A percentile compares a stretch with the other conserved stretches of the same genome.
Conservation (phyloP, 2,113 vertebrate species). For the Vanacampus margaritifer region DNA sequence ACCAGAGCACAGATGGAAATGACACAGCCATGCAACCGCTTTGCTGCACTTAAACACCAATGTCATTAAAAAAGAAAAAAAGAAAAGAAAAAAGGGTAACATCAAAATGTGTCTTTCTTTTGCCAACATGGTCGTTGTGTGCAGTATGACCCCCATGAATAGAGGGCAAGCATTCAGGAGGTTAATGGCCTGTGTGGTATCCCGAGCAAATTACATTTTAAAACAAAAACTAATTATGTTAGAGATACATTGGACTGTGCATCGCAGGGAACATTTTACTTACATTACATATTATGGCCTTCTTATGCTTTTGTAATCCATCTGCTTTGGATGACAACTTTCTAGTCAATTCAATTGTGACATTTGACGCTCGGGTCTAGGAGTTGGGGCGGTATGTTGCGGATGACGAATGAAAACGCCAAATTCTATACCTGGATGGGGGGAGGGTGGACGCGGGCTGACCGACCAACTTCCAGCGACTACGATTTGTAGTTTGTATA, state of each 20-base stretch:
- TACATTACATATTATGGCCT: background rate
- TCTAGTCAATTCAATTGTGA: background rate
- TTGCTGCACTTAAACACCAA: slow-evolving; percentile 23
- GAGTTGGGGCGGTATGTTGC: no score
- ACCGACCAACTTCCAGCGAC: no score
- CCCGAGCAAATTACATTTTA: slow-evolving; percentile 51
- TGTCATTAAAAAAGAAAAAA: slow-evolving; percentile 11
- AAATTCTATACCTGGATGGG: no score
- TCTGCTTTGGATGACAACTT: background rate
- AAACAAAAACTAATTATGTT: slow-evolving; percentile 37
- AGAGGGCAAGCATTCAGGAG: slow-evolving; percentile 20
- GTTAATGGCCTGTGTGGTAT: slow-evolving; percentile 37
- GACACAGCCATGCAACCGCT: slow-evolving; percentile 39
- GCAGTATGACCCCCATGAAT: background rate
- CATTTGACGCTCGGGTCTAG: background rate
- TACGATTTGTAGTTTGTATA: no score
- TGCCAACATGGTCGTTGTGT: slow-evolving; percentile 7
- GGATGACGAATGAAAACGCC: no score
- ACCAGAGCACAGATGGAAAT: slow-evolving; percentile 43
- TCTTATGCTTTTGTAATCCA: background rate
- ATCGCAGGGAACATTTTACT: slow-evolving; percentile 7
- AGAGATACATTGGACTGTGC: slow-evolving; percentile 24
- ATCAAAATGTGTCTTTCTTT: background rate
- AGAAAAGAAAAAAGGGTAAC: background rate
- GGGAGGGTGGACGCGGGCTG: no score